phyloP scores from a whole-genome alignment of 2,113 vertebrate species.

The Dendropsophus ebraccatus region DNA sequence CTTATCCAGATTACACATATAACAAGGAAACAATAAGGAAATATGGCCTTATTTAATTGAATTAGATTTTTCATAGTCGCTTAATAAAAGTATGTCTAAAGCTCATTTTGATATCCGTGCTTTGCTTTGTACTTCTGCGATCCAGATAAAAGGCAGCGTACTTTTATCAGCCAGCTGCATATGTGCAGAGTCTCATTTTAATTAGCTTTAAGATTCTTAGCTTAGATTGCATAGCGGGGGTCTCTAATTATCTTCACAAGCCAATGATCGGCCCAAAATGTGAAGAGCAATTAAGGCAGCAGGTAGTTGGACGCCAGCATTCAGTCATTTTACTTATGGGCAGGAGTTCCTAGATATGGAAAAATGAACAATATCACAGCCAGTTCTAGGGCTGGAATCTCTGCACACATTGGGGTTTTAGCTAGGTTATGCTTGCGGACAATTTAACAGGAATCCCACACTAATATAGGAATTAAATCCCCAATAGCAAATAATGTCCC shows the following conservation, averaged over 20 bases:
- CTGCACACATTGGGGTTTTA: background rate
- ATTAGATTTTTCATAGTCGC: constrained; percentile 29
- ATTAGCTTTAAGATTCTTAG: constrained; percentile 69
- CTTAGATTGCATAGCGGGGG: constrained; percentile 65
- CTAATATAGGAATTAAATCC: constrained; percentile 7
- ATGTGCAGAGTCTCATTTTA: constrained; percentile 65
- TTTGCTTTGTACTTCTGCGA: constrained; percentile 40
- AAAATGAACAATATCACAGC: constrained; percentile 32
- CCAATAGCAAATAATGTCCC: background rate
- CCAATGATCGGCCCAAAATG: constrained; percentile 67
- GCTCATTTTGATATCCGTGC: constrained; percentile 38
- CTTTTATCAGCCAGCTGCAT: constrained; percentile 61
- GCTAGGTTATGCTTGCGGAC: background rate
- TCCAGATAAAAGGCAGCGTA: constrained; percentile 38
- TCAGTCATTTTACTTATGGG: constrained; percentile 64
- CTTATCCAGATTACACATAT: background rate
- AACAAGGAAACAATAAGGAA: constrained; percentile 2
- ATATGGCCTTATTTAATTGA: constrained; percentile 27
- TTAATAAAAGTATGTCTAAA: constrained; percentile 26
- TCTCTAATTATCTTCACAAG: constrained; percentile 71
- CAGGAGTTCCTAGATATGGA: constrained; percentile 54
- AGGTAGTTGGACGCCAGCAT: constrained; percentile 65
- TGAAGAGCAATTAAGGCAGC: constrained; percentile 66
- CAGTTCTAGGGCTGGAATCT: constrained; percentile 13
- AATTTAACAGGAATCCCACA: background rate